Conservation (phyloP, 2,888 invertebrate species). For the Parascotia fuliginaria region DNA sequence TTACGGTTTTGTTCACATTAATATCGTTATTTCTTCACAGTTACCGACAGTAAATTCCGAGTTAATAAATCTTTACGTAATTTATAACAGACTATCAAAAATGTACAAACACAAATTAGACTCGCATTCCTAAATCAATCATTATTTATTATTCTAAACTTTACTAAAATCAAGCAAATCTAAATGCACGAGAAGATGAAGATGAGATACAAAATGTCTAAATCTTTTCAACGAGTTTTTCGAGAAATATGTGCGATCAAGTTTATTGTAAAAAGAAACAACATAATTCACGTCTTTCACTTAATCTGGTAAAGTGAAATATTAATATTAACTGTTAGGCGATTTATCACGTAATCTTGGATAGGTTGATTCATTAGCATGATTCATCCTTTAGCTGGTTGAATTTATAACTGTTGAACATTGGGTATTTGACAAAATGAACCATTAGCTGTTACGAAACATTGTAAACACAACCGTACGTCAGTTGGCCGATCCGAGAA, state of each 20-base stretch:
- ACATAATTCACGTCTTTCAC: constrained; percentile 61
- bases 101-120: background rate
- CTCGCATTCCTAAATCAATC: no score
- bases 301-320: constrained; percentile 72
- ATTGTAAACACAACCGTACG: constrained; percentile 65
- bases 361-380: constrained; percentile 71
- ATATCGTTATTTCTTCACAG: constrained; percentile 17
- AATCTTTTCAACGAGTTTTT: constrained; percentile 5
- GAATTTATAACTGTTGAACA: constrained; percentile 45
- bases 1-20: constrained; percentile 21
- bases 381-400: constrained; percentile 60
- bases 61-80: constrained; percentile 15
- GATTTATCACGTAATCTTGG: constrained; percentile 73
- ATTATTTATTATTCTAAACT: no score
- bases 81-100: constrained; percentile 3
- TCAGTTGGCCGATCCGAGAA: constrained; percentile 42
- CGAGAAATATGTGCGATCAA: constrained; percentile 13
- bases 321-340: constrained; percentile 67
- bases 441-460: constrained; percentile 70
- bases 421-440: constrained; percentile 71
- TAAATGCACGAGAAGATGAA: constrained; percentile 1
- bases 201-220: background rate
- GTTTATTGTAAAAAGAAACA: constrained; percentile 28
- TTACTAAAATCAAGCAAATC: background rate
- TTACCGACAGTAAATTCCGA: constrained; percentile 14